A percentile compares a stretch with the other conserved stretches of the same genome.
Conservation (phyloP, 2,888 invertebrate species). For the Coenonympha glycerion region DNA sequence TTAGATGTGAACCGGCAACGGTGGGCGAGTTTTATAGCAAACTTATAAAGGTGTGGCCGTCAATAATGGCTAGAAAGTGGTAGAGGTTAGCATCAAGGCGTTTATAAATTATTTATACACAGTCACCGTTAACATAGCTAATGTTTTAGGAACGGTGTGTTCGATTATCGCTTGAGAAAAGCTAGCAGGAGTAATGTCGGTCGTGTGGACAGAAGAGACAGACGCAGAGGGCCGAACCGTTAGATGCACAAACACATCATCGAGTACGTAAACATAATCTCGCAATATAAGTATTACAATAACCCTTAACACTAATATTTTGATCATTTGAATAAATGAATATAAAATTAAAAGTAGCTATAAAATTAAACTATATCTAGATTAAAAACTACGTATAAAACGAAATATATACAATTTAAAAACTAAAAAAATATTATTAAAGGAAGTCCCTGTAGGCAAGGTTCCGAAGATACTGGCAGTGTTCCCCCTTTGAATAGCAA, state of each 20-base stretch:
- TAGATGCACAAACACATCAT: constrained; percentile 22
- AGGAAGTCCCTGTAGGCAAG: no score
- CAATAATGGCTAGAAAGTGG: constrained; percentile 30
- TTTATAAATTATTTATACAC: constrained; percentile 24
- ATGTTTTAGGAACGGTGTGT: constrained; percentile 22
- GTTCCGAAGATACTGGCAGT: no score
- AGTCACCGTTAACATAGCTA: constrained; percentile 21
- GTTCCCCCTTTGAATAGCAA: no score
- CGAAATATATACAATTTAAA: no score
- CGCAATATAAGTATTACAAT: not conserved
- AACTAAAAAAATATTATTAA: no score
- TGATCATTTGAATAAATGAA: no score
- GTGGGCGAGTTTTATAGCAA: constrained; percentile 17
- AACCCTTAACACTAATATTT: not conserved
- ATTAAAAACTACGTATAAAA: no score
- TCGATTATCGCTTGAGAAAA: constrained; percentile 25
- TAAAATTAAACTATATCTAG: no score
- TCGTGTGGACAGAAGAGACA: constrained; percentile 29
- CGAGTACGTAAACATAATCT: not conserved
- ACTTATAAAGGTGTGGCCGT: constrained; percentile 25
- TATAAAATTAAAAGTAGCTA: no score
- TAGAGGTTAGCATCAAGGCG: constrained; percentile 15
- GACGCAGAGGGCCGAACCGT: constrained; percentile 29
- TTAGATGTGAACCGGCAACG: constrained; percentile 7
- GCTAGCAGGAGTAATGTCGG: constrained; percentile 21